Base-by-base conservation (phyloP, 2,888 invertebrate genomes). In the Sphecodes monilicornis region DNA sequence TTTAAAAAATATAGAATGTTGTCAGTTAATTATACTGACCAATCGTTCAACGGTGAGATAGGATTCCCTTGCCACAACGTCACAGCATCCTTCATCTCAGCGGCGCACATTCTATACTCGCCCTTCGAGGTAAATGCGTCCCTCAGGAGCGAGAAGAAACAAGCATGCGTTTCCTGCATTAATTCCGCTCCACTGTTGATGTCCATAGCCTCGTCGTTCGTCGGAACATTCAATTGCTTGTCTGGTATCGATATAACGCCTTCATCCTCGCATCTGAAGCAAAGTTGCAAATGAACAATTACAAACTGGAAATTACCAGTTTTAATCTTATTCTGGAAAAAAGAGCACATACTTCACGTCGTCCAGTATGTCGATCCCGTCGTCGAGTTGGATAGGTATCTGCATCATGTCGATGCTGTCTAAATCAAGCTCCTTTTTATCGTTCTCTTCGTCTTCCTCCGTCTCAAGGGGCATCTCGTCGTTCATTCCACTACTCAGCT, bases 51-150 rank as follows among this genome's bases (percentile, higher is more conserved):
- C 0, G 98, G 97, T 1, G 97, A 97, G 72, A 97, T 97, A 0
- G 98, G 97, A 92, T 97, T 97, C 76, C 96, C 96, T 92, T 98
- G 96, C 96, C 98, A 98, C 1, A 96, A 96, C 76, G 96, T 95
- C 41, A 98, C 96, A 72, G 97, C 96, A 90, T 97, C 96, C 93
- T 97, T 97, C 94, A 99, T 95, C 92, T 97, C 97, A 10, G 96
- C 95, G 86, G 97, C 96, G 41, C 97, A 97, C 95, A 98, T 97
- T 69, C 98, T 96, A 92, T 98, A 98, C 88, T 98, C 98, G 1
- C 97, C 96, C 8, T 98, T 97, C 0, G 98, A 97, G 76, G 97
- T 97, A 91, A 99, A 98, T 81, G 99, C 96, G 91, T 98, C 98
- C 8, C 99, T 96, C 43, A 99, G 96, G 66, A 99, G 95, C 1